Evolutionary conservation across 2,888 invertebrate species (phyloP), one percentile per base, ranked within the genome.

Genomic region (Aspidiotus rigidus): DNA sequence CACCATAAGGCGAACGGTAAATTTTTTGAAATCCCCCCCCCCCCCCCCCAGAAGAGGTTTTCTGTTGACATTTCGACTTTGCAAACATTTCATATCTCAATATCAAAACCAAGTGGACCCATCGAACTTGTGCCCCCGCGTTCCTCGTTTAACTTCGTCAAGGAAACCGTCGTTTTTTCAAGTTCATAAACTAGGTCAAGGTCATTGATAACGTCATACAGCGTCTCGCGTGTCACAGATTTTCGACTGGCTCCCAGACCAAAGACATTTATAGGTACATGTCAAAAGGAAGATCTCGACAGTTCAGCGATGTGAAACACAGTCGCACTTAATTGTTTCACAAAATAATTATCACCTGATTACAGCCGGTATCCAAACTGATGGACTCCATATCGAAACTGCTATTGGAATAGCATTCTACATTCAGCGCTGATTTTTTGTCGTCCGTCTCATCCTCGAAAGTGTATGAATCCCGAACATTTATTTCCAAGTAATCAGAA

Each of bases 351-450:
- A 8, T 40, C 15, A 66, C 66, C 39, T 57, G 57, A 15, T 57
- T 59, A 39, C 66, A 66, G 17, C 66, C 66, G 1, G 66, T 66
- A 9, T 66, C 66, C 10, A 66, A 17, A 39, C 66, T 62, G 40
- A 69, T 62, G 10, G 69, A 69, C 53, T 69, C 62, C 69, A 69
- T 69, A 69, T 69, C 69, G 49, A 62, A 62, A 44, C 69, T 69
- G 15, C 41, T 54, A 42, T 62, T 69, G 7, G 69, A 69, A 16
- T 62, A 62, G 28, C 66, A 60, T 16, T 66, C 66, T 15, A 66
- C 28, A 59, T 66, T 57, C 10, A 10, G 10, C 10, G 60, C 17
- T 1, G 59, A 66, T 28, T 49, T 59, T 9, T 16, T 15, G 40
- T 64, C 64, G 39, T 66, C 56, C n/a, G 7, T 42, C n/a, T 66